These are phyloP conservation scores for Equus quagga DNA, from an alignment of 2,113 vertebrate genomes.

Conservation along the genomic window DNA sequence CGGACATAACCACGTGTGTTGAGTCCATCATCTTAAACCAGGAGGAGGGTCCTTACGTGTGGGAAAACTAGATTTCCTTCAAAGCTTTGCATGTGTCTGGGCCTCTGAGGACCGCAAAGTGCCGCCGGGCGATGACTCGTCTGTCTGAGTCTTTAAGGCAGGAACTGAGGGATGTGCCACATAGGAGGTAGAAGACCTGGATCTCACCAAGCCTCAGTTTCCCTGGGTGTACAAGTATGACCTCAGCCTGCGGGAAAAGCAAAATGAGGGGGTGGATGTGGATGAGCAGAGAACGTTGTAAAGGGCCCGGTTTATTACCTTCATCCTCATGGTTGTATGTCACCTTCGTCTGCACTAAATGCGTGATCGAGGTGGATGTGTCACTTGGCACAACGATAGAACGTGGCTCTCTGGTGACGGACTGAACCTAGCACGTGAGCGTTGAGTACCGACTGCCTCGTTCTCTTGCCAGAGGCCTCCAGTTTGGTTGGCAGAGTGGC, in stretches of 20 bases:
- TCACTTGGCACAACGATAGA: not conserved
- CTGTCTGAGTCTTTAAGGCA: not conserved
- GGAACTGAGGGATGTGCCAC: not conserved
- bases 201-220: not conserved
- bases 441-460: slow-evolving; percentile 93
- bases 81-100: not conserved
- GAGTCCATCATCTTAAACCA: not conserved
- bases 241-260: not conserved
- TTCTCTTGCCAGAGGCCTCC: slow-evolving; percentile 99
- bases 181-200: not conserved
- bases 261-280: not conserved
- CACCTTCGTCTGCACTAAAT: not conserved
- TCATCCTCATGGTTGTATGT: not conserved
- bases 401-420: slow-evolving; percentile 70
- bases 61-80: not conserved
- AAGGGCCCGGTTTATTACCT: not conserved
- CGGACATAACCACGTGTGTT: too few relatives aligned
- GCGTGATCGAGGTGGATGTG: not conserved
- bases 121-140: not conserved
- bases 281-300: rapidly evolving
- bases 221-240: not conserved
- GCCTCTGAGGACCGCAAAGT: not conserved
- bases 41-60: not conserved
- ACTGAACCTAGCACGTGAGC: slow-evolving; percentile 72
- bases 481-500: slow-evolving; percentile 98